A percentile compares a stretch with the other conserved stretches of the same genome.
Conservation (phyloP, 1,140 invertebrate species). For the Samia ricini region DNA sequence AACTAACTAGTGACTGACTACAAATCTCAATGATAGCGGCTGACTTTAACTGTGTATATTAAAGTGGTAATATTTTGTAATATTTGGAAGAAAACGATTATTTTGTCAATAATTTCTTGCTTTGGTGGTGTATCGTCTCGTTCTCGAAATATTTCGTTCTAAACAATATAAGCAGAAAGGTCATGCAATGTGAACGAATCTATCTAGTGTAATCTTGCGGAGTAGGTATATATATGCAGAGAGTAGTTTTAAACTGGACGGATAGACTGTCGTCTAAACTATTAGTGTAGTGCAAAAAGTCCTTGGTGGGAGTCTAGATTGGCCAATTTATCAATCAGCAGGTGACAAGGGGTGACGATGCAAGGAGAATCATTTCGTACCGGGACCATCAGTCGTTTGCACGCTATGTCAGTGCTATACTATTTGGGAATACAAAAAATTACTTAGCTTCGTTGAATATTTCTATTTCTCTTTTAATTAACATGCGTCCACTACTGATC, state of each 20-base stretch:
- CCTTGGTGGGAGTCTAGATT: conserved; percentile 29
- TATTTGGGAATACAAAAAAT: conserved; percentile 22
- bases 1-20: too few relatives aligned
- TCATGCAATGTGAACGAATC: too few relatives aligned
- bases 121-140: too few relatives aligned
- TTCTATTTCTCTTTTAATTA: conserved; percentile 16
- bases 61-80: too few relatives aligned
- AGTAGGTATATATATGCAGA: background rate
- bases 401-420: conserved; percentile 1
- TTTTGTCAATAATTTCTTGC: too few relatives aligned
- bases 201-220: too few relatives aligned
- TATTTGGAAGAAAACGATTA: too few relatives aligned
- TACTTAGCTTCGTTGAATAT: conserved; percentile 2
- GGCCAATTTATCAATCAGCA: conserved; percentile 59
- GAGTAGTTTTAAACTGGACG: background rate
- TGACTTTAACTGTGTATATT: too few relatives aligned
- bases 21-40: too few relatives aligned
- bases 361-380: conserved; percentile 9
- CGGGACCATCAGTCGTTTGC: conserved; percentile 2
- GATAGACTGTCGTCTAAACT: conserved; percentile 2
- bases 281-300: conserved; percentile 12
- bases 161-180: too few relatives aligned
- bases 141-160: too few relatives aligned
- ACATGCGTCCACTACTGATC: conserved; percentile 25
- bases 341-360: conserved; percentile 24